These are phyloP conservation scores for Plagodis dolabraria DNA, from an alignment of 2,888 invertebrate genomes.

Conservation along the genomic window DNA sequence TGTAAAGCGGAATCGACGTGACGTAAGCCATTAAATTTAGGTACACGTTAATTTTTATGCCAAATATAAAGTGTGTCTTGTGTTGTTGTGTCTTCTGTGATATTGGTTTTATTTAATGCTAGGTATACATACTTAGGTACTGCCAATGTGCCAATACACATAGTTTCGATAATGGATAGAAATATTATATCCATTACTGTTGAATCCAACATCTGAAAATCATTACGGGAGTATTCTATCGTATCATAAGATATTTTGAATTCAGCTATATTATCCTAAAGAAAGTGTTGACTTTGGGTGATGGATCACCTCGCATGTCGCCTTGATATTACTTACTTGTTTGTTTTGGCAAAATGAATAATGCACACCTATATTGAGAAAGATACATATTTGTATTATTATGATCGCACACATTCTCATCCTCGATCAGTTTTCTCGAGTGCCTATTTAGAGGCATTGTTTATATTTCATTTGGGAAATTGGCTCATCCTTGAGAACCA, in stretches of 20 bases:
- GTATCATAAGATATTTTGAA: neutral
- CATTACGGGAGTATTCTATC: no score
- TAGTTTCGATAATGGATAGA: no score
- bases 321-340: constrained; percentile 22
- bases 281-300: constrained; percentile 28
- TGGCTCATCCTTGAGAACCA: constrained; percentile 8
- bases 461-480: constrained; percentile 15
- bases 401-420: constrained; percentile 14
- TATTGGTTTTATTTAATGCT: constrained; percentile 2
- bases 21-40: constrained; percentile 56
- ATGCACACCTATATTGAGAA: constrained; percentile 17
- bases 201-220: no score
- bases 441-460: constrained; percentile 22
- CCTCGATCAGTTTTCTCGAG: constrained; percentile 20
- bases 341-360: constrained; percentile 32
- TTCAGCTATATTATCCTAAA: constrained; percentile 13
- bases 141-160: no score
- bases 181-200: no score
- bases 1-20: constrained; percentile 43
- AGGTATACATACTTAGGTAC: no score
- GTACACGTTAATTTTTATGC: constrained; percentile 58
- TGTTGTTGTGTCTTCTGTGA: constrained; percentile 36
- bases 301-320: constrained; percentile 26
- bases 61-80: constrained; percentile 44
- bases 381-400: constrained; percentile 28